Conservation (phyloP, 2,888 invertebrate species). For the Epistrophella euchroma region DNA sequence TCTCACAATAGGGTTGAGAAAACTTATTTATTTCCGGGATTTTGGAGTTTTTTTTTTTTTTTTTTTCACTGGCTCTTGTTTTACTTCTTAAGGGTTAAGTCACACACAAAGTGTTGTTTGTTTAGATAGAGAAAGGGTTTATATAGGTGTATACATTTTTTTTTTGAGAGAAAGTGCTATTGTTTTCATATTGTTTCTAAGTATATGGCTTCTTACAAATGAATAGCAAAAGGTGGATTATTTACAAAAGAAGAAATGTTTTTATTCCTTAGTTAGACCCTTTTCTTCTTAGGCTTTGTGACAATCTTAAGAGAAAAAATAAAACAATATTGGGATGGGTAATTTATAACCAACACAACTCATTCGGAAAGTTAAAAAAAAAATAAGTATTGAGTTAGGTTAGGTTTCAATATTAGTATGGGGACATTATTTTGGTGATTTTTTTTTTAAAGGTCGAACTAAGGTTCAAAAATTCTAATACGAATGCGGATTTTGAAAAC, state of each 20-base stretch:
- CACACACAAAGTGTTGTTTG: constrained; percentile 32
- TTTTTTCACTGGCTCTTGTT: constrained; percentile 29
- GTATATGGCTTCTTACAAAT: constrained; percentile 32
- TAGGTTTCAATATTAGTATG: constrained; percentile 30
- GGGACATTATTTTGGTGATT: not conserved
- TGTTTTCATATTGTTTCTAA: constrained; percentile 26
- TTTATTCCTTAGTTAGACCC: constrained; percentile 17
- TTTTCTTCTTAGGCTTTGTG: constrained; percentile 35
- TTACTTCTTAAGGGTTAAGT: constrained; percentile 44
- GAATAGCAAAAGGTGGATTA: constrained; percentile 46
- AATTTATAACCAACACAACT: constrained; percentile 2
- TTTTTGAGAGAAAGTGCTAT: constrained; percentile 14
- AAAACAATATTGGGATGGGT: not conserved
- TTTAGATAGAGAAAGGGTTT: constrained; percentile 12
- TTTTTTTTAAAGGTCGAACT: not conserved
- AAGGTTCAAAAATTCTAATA: not conserved
- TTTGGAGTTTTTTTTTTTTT: constrained; percentile 4
- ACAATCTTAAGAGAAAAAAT: constrained; percentile 7
- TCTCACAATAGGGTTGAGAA: constrained; percentile 19
- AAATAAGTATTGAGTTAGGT: constrained; percentile 24
- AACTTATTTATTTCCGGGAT: constrained; percentile 68
- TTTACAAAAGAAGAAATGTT: constrained; percentile 34
- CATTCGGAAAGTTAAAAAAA: constrained; percentile 28
- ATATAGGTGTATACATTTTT: not conserved
- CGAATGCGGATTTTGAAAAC: not conserved